A percentile compares a stretch with the other conserved stretches of the same genome.
Evolutionary conservation across 1,140 invertebrate species (phyloP).

Genomic region (Polyergus mexicanus): DNA sequence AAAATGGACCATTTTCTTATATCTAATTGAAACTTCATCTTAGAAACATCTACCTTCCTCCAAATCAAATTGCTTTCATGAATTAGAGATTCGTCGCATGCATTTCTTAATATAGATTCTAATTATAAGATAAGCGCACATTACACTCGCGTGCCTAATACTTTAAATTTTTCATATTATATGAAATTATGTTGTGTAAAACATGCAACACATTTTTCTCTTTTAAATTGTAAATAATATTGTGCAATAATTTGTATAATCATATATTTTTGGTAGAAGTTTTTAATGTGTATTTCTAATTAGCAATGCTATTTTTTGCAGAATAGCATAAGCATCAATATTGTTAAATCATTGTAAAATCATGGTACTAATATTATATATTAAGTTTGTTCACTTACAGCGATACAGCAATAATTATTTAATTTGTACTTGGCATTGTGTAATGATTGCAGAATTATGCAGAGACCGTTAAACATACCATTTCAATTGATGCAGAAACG

Average conservation of each 20-base stretch:
- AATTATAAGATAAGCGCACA: neutral
- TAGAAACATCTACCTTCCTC: conserved; percentile 43
- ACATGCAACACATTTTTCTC: neutral
- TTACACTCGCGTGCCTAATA: neutral
- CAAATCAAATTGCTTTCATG: conserved; percentile 58
- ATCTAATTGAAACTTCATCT: conserved; percentile 58
- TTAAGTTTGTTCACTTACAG: conserved; percentile 24
- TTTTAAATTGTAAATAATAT: conserved; percentile 6
- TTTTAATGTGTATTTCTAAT: conserved; percentile 34
- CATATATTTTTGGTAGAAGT: neutral
- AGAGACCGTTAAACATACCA: neutral
- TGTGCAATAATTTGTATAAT: conserved; percentile 48
- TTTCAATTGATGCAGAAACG: conserved; percentile 2
- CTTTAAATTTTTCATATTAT: conserved; percentile 31
- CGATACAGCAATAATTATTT: neutral
- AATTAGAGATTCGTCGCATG: conserved; percentile 61
- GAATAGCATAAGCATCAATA: conserved; percentile 17
- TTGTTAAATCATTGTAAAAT: conserved; percentile 17
- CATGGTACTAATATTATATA: conserved; percentile 12
- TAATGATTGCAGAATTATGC: conserved; percentile 30
- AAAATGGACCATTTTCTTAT: conserved; percentile 62
- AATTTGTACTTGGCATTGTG: conserved; percentile 9
- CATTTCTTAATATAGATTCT: conserved; percentile 39
- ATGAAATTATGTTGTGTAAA: conserved; percentile 14
- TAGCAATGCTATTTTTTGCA: neutral